Evolutionary conservation across 2,113 vertebrate species (phyloP).

Genomic region (Eurypyga helias): DNA sequence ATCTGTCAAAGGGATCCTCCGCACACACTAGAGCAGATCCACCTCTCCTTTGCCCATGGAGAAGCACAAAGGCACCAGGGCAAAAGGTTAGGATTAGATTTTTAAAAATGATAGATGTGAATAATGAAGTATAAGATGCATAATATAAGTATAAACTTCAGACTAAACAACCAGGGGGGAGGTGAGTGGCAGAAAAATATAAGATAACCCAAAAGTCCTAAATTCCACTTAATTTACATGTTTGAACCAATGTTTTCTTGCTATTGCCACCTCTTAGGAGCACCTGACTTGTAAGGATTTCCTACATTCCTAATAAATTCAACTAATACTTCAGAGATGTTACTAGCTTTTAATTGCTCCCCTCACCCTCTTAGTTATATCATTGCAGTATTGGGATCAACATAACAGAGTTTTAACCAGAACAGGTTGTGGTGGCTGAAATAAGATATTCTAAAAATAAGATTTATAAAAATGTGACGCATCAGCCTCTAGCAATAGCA

Average conservation of each 20-base stretch:
- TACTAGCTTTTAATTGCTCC: background rate
- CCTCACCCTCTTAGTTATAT: background rate
- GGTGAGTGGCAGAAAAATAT: background rate
- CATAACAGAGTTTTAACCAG: conserved; percentile 2
- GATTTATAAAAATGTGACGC: conserved; percentile 33
- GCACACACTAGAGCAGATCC: background rate
- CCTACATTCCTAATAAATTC: background rate
- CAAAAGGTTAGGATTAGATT: background rate
- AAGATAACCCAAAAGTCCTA: background rate
- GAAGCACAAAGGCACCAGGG: background rate
- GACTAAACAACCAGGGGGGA: background rate
- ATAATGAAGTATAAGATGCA: background rate
- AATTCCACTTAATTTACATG: background rate
- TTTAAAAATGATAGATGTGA: background rate
- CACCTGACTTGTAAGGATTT: background rate
- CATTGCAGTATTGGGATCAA: conserved; percentile 17
- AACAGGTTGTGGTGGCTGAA: conserved; percentile 27
- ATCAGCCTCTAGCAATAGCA: conserved; percentile 37
- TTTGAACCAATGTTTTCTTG: background rate
- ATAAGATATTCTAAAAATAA: conserved; percentile 41
- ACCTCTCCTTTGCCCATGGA: background rate
- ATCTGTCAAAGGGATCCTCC: background rate
- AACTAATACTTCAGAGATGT: background rate
- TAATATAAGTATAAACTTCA: background rate
- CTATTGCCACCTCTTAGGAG: background rate